These are phyloP conservation scores for Limenitis camilla DNA, from an alignment of 2,888 invertebrate genomes.

Conservation along the genomic window DNA sequence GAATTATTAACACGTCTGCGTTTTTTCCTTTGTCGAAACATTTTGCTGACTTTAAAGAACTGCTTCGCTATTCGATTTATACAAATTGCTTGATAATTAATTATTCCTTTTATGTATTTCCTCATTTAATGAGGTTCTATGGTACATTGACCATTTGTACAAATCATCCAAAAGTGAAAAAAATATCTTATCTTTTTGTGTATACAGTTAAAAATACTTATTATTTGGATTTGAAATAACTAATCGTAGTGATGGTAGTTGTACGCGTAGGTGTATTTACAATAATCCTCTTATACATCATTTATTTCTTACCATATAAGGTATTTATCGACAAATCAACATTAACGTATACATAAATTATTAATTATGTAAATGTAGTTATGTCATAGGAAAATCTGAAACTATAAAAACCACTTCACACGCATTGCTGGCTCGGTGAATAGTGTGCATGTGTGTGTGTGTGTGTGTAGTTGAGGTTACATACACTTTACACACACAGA, in stretches of 20 bases:
- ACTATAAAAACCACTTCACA: slow-evolving; percentile 1
- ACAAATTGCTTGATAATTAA: too few species aligned
- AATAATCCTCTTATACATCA: too few species aligned
- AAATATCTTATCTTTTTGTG: too few species aligned
- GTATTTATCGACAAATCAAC: neutral
- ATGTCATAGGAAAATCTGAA: slow-evolving; percentile 4
- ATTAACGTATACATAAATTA: neutral
- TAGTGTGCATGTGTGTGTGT: neutral
- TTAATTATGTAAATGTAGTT: neutral
- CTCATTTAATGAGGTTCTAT: too few species aligned
- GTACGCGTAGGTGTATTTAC: too few species aligned
- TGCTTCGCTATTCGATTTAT: too few species aligned
- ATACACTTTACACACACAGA: slow-evolving; percentile 43
- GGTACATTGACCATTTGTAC: neutral
- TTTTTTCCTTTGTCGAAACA: neutral
- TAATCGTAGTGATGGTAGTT: too few species aligned
- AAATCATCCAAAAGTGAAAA: too few species aligned
- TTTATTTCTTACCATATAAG: too few species aligned
- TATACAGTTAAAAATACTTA: too few species aligned
- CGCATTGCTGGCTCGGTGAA: slow-evolving; percentile 4
- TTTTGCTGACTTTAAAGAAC: slow-evolving; percentile 1
- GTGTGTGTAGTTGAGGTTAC: slow-evolving; percentile 24
- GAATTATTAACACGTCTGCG: slow-evolving; percentile 3
- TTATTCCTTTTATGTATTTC: too few species aligned
- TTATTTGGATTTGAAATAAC: too few species aligned